A percentile compares a stretch with the other conserved stretches of the same genome.
These are phyloP conservation scores for Vulpes vulpes DNA, from an alignment of 2,113 vertebrate genomes.

Conservation along the genomic window DNA sequence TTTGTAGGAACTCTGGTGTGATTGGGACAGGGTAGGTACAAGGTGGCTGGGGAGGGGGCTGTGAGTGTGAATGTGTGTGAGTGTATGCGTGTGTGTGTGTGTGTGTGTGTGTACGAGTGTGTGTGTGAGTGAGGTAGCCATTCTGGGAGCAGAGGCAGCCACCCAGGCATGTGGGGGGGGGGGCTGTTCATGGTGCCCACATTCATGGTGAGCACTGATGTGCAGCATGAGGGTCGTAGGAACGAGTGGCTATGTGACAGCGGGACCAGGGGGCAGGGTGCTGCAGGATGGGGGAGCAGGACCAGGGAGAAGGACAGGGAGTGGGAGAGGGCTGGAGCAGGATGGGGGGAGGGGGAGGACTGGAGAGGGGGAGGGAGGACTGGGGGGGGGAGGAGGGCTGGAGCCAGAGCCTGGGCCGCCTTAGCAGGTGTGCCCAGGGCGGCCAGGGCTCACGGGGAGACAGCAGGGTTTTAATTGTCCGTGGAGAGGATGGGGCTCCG, in stretches of 20 bases:
- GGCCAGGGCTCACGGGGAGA: not conserved
- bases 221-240: not conserved
- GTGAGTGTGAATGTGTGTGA: not conserved
- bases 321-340: too few species aligned
- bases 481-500: conserved; percentile 59
- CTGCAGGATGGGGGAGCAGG: not conserved
- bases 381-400: not conserved
- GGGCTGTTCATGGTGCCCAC: not conserved
- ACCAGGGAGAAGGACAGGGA: too few species aligned
- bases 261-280: too few species aligned
- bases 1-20: not conserved
- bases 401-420: not conserved
- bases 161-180: rapidly evolving
- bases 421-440: not conserved
- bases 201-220: rapidly evolving
- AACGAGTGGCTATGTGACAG: rapidly evolving
- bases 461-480: conserved; percentile 53
- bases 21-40: rapidly evolving
- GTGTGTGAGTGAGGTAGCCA: not conserved
- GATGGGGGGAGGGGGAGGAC: too few species aligned
- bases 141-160: not conserved
- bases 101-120: not conserved
- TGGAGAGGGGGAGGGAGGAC: too few species aligned
- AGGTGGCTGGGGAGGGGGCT: not conserved
- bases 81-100: too few species aligned